Base-by-base conservation (phyloP, 1,140 invertebrate species). In the Ctenoplectra terminalis region DNA sequence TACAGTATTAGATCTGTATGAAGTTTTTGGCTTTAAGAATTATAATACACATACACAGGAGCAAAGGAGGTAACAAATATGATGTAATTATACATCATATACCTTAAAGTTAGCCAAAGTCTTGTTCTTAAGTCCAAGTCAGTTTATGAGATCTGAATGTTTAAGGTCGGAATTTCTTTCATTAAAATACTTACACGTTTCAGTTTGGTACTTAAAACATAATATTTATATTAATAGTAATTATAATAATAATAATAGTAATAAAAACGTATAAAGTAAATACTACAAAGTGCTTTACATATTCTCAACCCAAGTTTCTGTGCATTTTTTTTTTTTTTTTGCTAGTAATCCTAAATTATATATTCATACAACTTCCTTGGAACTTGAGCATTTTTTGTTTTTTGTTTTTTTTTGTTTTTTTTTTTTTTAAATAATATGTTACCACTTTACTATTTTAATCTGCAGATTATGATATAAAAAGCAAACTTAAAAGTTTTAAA, bases 1-100 rank as follows among this genome's bases (percentile, higher is more conserved):
- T 78, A 87, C 46, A 80, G 26, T 74, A 77, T 81, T 87, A 79
- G 26, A 87, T 71, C 61, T 43, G 63, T 87, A 67, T 58, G 29
- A 72, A 77, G 34, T 77, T 78, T 83, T 83, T 67, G 56, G 61
- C 50, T 74, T 74, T 20, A 52, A 60, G 50, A 82, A 86, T 82
- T 61, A 75, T 60, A 56, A 83, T 69, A 81, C 23, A 34, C 46
- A 54, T 80, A 81, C 63, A 67, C 50, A 69, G 52, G 63, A 84
- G 63, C 48, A 73, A 77, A 87, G 46, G 31, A 83, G 54, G 63
- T 87, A 82, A 81, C 71, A 71, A 77, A 81, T 72, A 73, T 82
- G 48, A 78, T 34, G 60, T 80, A 83, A 78, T 83, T 60, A 34
- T 72, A 69, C 69, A 74, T 23, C 40, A 43, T 40, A 37, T 63